Conservation (phyloP, 2,797 vertebrate genomes). For the Hippopotamyrus pictus region DNA sequence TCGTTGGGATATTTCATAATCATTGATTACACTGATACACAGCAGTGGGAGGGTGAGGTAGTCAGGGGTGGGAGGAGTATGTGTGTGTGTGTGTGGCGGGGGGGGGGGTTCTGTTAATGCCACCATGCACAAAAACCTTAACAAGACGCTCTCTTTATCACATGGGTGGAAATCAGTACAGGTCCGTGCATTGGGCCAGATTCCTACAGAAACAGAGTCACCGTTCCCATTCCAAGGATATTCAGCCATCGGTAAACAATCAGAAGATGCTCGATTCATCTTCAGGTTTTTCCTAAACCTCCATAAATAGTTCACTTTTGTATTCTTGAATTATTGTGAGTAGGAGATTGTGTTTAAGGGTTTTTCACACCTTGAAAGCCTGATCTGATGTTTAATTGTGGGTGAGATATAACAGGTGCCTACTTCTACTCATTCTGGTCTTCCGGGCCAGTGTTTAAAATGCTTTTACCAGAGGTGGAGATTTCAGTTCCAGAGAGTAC, state of each 20-base stretch:
- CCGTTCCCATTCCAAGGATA: slow-evolving; percentile 78
- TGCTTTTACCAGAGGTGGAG: not conserved
- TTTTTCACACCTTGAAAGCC: slow-evolving; percentile 53
- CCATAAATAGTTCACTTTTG: slow-evolving; percentile 81
- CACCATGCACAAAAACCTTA: slow-evolving; percentile 64
- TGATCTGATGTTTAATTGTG: slow-evolving; percentile 60
- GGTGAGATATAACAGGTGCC: slow-evolving; percentile 50
- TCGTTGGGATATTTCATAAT: not conserved
- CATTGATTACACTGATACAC: not conserved
- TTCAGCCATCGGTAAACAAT: slow-evolving; percentile 91
- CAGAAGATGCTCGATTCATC: slow-evolving; percentile 93
- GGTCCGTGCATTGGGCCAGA: too few relatives aligned
- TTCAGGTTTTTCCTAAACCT: slow-evolving; percentile 67
- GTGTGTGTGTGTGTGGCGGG: not conserved
- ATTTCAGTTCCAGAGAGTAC: too few relatives aligned
- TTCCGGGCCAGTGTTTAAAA: not conserved
- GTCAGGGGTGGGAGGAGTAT: slow-evolving; percentile 8
- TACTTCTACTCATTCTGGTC: slow-evolving; percentile 10
- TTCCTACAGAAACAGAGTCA: slow-evolving; percentile 71
- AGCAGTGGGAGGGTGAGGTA: not conserved
- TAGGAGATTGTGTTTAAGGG: slow-evolving; percentile 46
- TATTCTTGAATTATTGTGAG: slow-evolving; percentile 67
- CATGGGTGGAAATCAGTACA: slow-evolving; percentile 13
- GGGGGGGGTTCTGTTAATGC: slow-evolving; percentile 47
- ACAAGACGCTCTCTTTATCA: slow-evolving; percentile 77